These are phyloP conservation scores for Drosophila trapezifrons DNA, from an alignment of 1,140 invertebrate genomes.

Conservation along the genomic window DNA sequence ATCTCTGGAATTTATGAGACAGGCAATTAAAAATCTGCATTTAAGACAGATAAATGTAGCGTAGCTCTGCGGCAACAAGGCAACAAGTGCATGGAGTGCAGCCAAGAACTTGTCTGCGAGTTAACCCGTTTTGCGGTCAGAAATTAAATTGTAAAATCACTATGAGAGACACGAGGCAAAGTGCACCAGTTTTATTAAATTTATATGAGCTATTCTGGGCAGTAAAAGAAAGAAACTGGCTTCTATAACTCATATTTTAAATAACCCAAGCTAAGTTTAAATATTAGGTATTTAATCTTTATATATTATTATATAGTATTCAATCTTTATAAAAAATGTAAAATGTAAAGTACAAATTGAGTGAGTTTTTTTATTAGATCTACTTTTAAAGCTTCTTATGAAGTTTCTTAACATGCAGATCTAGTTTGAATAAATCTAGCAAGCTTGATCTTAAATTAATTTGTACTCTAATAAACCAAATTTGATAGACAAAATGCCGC, in stretches of 20 bases:
- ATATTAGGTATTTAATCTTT: neutral
- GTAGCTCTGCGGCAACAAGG: constrained; percentile 33
- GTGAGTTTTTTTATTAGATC: neutral
- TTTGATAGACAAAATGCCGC: neutral
- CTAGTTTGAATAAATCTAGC: constrained; percentile 1
- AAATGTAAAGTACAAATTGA: neutral
- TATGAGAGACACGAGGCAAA: constrained; percentile 30
- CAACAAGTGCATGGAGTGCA: constrained; percentile 43
- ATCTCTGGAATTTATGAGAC: constrained; percentile 66
- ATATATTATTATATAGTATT: too few species aligned
- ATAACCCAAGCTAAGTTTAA: neutral
- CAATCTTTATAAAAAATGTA: too few species aligned
- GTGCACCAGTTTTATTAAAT: constrained; percentile 18
- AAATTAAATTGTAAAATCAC: constrained; percentile 63
- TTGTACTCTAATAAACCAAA: neutral
- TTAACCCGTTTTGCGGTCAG: constrained; percentile 57
- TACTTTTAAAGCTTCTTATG: too few species aligned
- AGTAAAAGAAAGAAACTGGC: neutral
- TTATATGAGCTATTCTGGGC: constrained; percentile 12
- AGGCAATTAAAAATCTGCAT: constrained; percentile 69
- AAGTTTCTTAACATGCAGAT: neutral
- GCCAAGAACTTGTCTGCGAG: constrained; percentile 46
- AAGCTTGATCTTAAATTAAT: neutral
- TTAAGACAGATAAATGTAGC: constrained; percentile 30
- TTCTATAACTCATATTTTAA: neutral